These are phyloP conservation scores for Scolanthus callimorphus DNA, from an alignment of 92 coral and sea anemone species.

Conservation along the genomic window DNA sequence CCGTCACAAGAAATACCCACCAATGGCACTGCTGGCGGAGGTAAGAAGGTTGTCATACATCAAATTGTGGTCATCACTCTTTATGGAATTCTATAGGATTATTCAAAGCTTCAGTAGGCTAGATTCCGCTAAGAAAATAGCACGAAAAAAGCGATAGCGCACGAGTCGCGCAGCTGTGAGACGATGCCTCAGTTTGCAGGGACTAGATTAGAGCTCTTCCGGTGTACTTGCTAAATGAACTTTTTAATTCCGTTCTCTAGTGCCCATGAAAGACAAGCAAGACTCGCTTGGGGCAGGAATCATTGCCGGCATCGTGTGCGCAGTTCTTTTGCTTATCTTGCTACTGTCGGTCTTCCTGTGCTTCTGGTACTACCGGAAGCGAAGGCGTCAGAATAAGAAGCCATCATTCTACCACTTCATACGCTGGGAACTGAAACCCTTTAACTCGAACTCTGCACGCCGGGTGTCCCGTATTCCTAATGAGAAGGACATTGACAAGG, in stretches of 20 bases:
- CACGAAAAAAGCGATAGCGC: too few relatives aligned
- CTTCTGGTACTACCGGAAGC: slow-evolving; percentile 56
- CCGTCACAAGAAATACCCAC: slow-evolving; percentile 1
- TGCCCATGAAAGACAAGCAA: neutral
- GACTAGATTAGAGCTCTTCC: too few relatives aligned
- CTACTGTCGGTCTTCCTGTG: slow-evolving; percentile 51
- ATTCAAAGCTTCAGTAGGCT: too few relatives aligned
- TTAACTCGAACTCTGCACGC: slow-evolving; percentile 17
- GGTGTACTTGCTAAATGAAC: too few relatives aligned
- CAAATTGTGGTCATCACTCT: too few relatives aligned
- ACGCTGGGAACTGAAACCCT: slow-evolving; percentile 65
- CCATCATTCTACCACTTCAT: slow-evolving; percentile 70
- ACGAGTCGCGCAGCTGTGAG: too few relatives aligned
- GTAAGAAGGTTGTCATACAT: too few relatives aligned
- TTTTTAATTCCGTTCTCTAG: neutral
- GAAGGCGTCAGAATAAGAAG: slow-evolving; percentile 47
- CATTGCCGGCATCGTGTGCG: slow-evolving; percentile 80
- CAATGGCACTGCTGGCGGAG: too few relatives aligned
- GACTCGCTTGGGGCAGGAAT: slow-evolving; percentile 30
- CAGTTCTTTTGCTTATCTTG: slow-evolving; percentile 46
- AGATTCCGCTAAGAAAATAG: too few relatives aligned
- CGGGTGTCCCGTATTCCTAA: slow-evolving; percentile 60
- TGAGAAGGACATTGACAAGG: slow-evolving; percentile 33
- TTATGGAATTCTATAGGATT: too few relatives aligned
- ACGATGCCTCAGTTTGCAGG: too few relatives aligned